Conservation (phyloP, 2,888 invertebrate species). For the Chrysotoxum bicinctum region DNA sequence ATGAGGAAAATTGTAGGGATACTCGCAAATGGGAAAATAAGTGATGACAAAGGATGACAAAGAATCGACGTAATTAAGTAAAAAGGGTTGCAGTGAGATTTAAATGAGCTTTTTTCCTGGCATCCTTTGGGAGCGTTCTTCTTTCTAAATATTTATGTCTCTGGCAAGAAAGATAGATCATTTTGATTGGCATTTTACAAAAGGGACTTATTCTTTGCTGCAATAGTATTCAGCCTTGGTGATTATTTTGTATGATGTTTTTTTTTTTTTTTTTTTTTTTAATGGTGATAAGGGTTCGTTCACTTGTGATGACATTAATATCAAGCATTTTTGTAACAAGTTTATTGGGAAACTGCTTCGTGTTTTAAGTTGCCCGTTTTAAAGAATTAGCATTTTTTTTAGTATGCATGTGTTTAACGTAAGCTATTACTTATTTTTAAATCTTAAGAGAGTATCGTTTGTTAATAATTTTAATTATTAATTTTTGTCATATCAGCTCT, state of each 20-base stretch:
- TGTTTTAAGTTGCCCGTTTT: too few species aligned
- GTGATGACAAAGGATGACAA: slow-evolving; percentile 65
- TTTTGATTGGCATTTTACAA: slow-evolving; percentile 49
- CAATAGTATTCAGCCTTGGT: neutral
- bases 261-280: too few species aligned
- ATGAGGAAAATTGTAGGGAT: slow-evolving; percentile 16
- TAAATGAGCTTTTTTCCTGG: slow-evolving; percentile 37
- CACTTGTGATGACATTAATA: too few species aligned
- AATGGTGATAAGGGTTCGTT: slow-evolving; percentile 28
- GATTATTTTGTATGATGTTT: neutral
- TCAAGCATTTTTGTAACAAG: too few species aligned
- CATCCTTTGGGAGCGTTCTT: neutral
- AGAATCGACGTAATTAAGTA: slow-evolving; percentile 65
- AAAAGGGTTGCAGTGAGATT: slow-evolving; percentile 46
- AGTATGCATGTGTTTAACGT: too few species aligned
- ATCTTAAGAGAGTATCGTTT: too few species aligned
- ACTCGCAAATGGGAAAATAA: slow-evolving; percentile 52
- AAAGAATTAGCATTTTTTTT: too few species aligned
- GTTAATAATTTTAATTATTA: too few species aligned
- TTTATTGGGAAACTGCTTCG: too few species aligned
- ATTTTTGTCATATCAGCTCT: too few species aligned
- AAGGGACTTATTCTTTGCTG: neutral
- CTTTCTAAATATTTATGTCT: neutral
- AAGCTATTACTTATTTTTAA: too few species aligned
- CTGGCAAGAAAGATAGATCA: neutral